A percentile compares a stretch with the other conserved stretches of the same genome.
These are phyloP conservation scores for Tragelaphus eurycerus DNA, from an alignment of 2,797 vertebrate species.

Conservation along the genomic window DNA sequence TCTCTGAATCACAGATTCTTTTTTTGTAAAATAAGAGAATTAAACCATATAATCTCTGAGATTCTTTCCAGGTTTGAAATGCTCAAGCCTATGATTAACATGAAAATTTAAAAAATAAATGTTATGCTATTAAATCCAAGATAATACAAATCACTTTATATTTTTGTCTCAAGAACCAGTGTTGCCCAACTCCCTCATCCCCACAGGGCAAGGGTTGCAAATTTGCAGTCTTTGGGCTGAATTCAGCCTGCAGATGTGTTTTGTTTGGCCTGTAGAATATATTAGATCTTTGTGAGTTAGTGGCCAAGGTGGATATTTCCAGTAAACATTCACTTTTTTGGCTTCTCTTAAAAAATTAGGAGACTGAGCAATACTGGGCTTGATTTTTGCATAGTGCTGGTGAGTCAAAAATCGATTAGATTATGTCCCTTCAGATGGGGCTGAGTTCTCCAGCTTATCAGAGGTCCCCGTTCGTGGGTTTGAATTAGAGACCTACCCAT, in stretches of 20 bases:
- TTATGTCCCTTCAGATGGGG: not conserved
- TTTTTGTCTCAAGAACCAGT: constrained; percentile 49
- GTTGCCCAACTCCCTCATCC: not conserved
- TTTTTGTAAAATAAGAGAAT: constrained; percentile 42
- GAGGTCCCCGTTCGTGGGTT: not conserved
- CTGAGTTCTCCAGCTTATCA: not conserved
- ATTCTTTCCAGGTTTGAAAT: constrained; percentile 57
- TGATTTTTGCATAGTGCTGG: not conserved
- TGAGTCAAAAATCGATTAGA: not conserved
- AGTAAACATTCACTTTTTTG: constrained; percentile 44
- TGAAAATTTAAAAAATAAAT: constrained; percentile 54
- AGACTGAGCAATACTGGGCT: not conserved
- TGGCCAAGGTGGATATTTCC: constrained; percentile 15
- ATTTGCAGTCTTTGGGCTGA: not conserved
- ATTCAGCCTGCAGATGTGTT: constrained; percentile 35
- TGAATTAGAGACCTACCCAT: not conserved
- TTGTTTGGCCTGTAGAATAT: not conserved
- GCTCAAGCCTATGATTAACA: constrained; percentile 49
- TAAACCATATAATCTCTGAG: constrained; percentile 19
- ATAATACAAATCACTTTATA: constrained; percentile 40
- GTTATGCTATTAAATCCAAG: constrained; percentile 47
- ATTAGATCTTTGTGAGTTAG: constrained; percentile 53
- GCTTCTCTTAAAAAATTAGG: not conserved
- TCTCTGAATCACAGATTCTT: constrained; percentile 29
- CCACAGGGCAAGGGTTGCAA: not conserved